Base-by-base conservation (phyloP, 2,113 vertebrate genomes). In the Cyrtonyx montezumae region DNA sequence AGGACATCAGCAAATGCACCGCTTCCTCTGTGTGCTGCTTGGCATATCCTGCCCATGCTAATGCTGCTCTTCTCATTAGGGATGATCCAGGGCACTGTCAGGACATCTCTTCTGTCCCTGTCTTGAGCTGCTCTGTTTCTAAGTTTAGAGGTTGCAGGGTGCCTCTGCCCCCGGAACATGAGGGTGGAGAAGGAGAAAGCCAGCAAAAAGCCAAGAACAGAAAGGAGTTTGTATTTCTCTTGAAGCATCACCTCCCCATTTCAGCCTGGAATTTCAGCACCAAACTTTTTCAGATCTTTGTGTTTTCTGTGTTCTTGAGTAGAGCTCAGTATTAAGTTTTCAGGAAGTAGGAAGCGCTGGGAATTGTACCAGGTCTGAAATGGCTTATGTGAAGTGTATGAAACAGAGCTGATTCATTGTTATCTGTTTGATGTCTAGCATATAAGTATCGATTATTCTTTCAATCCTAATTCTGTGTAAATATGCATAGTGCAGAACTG, bases 141-240 rank as follows among this genome's bases (percentile, higher is more conserved):
- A 75, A 66, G 8, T 2, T 5, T 13, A 23, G 55, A 14, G 28
- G 11, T 8, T 61, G 28, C 23, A 45, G 46, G 48, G 59, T 45
- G 25, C 17, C 11, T 49, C 56, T 2, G 1, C 23, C 32, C 13
- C 3, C 32, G 30, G 32, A 66, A 4, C 0, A 0, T 15, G 43
- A 7, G 9, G 5, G 7, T 3, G 2, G 13, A 7, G 19, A 7
- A 2, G 17, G 20, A 12, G 0, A 45, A 51, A 76, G 8, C 9
- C 2, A 2, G 17, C 17, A 12, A 0, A 45, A 51, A 76, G 8
- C 9, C 2, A 2, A 40, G 23, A 16, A 56, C 26, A 53, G 30
- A 30, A 34, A 8, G n/a, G 48, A 28, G 0, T 32, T 76, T 49
- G 71, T 14, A 5, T 79, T 69, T 11, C 5, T 34, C 15, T 68